phyloP scores from a whole-genome alignment of 2,888 invertebrate species.

The Drosophila austrosaltans region DNA sequence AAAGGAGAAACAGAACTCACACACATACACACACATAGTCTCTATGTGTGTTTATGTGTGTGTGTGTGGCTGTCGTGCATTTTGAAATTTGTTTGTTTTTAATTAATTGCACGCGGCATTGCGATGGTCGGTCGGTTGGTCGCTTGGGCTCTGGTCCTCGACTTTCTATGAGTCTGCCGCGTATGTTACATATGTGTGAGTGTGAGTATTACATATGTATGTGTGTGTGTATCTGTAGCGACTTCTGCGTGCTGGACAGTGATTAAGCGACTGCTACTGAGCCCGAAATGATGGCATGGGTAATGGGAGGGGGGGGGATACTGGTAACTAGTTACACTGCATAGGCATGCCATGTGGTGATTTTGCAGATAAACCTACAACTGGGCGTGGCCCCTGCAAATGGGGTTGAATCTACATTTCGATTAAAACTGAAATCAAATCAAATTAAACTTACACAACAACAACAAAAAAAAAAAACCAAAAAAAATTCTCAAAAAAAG shows the following conservation, averaged over 20 bases:
- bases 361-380: slow-evolving; percentile 41
- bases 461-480: slow-evolving; percentile 2
- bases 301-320: background rate
- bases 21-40: background rate
- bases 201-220: slow-evolving; percentile 7
- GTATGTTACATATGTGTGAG: background rate
- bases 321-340: slow-evolving; percentile 30
- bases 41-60: slow-evolving; percentile 5
- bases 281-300: background rate
- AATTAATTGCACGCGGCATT: slow-evolving; percentile 79
- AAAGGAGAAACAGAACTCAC: background rate
- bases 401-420: slow-evolving; percentile 63
- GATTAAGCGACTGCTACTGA: slow-evolving; percentile 65
- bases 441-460: slow-evolving; percentile 31
- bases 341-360: slow-evolving; percentile 45
- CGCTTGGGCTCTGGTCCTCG: background rate
- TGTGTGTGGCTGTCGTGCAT: slow-evolving; percentile 62
- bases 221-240: slow-evolving; percentile 17
- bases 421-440: slow-evolving; percentile 66
- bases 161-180: slow-evolving; percentile 32
- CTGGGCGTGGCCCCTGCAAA: slow-evolving; percentile 61
- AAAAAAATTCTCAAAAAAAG: slow-evolving; percentile 14
- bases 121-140: slow-evolving; percentile 37
- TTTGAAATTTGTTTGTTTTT: slow-evolving; percentile 80
- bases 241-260: slow-evolving; percentile 63